These are phyloP conservation scores for Argyresthia albistria DNA, from an alignment of 2,888 invertebrate genomes.

Conservation along the genomic window DNA sequence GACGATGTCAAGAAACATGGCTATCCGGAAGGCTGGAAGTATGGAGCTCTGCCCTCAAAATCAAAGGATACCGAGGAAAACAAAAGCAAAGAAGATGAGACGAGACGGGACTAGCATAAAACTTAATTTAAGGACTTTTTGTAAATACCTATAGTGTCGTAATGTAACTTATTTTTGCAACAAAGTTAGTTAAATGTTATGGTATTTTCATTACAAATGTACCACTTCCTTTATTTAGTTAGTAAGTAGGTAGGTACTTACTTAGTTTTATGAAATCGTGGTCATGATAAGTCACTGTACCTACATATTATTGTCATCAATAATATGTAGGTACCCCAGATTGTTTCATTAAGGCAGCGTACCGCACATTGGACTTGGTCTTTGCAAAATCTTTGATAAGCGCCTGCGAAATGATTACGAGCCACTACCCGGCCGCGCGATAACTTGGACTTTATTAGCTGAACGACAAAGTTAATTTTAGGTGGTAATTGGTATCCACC, in stretches of 20 bases:
- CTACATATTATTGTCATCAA: no score
- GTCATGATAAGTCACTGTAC: no score
- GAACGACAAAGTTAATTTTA: no score
- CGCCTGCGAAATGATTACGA: no score
- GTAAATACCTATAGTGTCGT: not conserved
- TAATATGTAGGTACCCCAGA: no score
- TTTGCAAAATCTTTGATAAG: no score
- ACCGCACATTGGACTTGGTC: no score
- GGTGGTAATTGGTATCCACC: no score
- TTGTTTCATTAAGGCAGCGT: no score
- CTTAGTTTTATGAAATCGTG: not conserved
- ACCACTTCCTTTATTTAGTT: not conserved
- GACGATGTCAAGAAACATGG: conserved; percentile 73
- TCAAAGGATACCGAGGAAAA: conserved; percentile 29
- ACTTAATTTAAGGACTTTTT: not conserved
- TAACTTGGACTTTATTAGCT: no score
- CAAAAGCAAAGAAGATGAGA: conserved; percentile 16
- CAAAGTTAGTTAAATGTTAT: not conserved
- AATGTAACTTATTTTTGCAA: not conserved
- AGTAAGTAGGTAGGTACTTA: not conserved
- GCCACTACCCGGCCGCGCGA: no score
- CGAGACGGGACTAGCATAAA: not conserved
- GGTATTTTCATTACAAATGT: not conserved
- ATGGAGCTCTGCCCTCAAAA: conserved; percentile 41
- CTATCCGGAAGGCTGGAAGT: conserved; percentile 51